Percentiles rank a stretch among this genome's conserved stretches.
These are phyloP conservation scores for Schizopygopsis pylzovi DNA, from an alignment of 2,797 vertebrate genomes.

Conservation along the genomic window DNA sequence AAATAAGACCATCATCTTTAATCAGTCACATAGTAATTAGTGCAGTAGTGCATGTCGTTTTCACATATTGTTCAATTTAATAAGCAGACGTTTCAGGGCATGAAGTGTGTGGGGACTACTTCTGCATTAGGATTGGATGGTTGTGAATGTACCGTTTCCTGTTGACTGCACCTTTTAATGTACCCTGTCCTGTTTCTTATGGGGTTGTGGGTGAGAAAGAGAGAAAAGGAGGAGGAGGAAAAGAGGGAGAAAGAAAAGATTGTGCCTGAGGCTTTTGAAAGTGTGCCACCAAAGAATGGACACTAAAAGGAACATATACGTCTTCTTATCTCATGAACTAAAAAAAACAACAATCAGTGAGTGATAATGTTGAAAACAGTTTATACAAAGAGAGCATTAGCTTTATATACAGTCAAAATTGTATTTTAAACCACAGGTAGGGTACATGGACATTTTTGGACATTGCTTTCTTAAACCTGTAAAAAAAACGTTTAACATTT, in stretches of 20 bases:
- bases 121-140: conserved; percentile 22
- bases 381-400: background rate
- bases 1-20: background rate
- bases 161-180: conserved; percentile 52
- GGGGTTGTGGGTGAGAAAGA: conserved; percentile 13
- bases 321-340: conserved; percentile 18
- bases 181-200: conserved; percentile 34
- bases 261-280: conserved; percentile 34
- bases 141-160: conserved; percentile 40
- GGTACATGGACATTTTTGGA: background rate
- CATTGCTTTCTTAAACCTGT: background rate
- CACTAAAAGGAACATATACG: conserved; percentile 3
- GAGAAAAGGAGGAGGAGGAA: background rate
- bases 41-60: conserved; percentile 10
- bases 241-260: background rate
- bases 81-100: background rate
- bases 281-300: conserved; percentile 20
- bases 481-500: background rate
- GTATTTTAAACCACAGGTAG: background rate
- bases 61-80: conserved; percentile 36
- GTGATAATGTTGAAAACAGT: background rate
- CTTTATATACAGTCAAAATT: background rate
- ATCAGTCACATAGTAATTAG: background rate
- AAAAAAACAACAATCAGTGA: background rate
- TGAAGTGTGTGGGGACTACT: conserved; percentile 14